Evolutionary conservation across 2,113 vertebrate genomes (phyloP), one percentile per base, ranked within the genome.

Genomic region (Labeo catla): DNA sequence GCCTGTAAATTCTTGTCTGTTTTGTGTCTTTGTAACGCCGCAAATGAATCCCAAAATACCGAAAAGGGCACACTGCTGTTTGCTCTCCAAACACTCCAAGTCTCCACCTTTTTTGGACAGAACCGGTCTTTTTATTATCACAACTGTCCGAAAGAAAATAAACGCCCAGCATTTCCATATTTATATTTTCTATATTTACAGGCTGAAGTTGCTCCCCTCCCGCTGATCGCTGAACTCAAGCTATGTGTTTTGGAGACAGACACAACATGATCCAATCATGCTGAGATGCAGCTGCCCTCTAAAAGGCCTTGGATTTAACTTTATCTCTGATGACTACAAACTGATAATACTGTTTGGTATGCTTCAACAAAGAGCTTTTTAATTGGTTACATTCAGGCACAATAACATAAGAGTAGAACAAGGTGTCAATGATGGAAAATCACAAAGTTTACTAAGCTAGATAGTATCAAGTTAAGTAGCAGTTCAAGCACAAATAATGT

Each of bases 261-360:
- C 45, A 73, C 49, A 81, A 65, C 84, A 52, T 57, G 65, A 57
- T 45, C 49, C 50, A 72, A 11, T 73, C 65, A 43, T 6, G 49
- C 83, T 54, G 88, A 59, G 78, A 10, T 74, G 52, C 80, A 87
- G 80, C 88, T 88, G 89, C 45, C 68, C 47, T 52, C 7, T 82
- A 76, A 61, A 82, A 68, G 50, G 59, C 23, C 61, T 49, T 83
- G 66, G 16, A 68, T 70, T 83, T n/a, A 23, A 57, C 34, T 77
- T n/a, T 23, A 50, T 83, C 36, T 49, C 28, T 3, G 13, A 28
- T 23, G 9, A 21, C 45, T 21, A 12, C 23, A 59, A 63, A 65
- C 15, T 57, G 19, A 61, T 34, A 65, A 66, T 80, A 34, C 45
- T 12, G 39, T 45, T 63, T 45, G 57, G 11, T 47, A 59, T 2